Base-by-base conservation (phyloP, 35 echinoderm and acorn worm genomes). In the Ophioderma brevispina region DNA sequence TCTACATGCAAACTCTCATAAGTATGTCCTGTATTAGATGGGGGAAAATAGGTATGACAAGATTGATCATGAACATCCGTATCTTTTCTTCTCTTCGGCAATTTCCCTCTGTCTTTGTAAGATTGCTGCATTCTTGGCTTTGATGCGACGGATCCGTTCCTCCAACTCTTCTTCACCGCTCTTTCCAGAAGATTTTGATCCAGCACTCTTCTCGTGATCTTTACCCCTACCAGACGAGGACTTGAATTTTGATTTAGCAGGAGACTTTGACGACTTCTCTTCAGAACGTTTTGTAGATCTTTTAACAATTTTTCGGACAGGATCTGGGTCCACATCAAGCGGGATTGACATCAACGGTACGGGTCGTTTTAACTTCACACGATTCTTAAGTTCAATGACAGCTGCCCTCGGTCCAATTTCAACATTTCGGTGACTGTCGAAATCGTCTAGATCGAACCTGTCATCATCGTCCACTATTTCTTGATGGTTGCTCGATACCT, bases 61-160 rank as follows among this genome's bases (percentile, higher is more conserved):
- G 8, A 52, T 21, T 52, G 8, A 11, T 70, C 28, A 70, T 70
- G 59, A 70, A 0, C 35, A 89, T 35, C 91, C 91, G 84, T 90
- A 97, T 63, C 90, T 81, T 79, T 93, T 84, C 80, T 97, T 97
- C 70, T 97, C 95, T 63, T 86, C 87, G 76, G 93, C 91, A 50
- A 97, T 97, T 42, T 93, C 87, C 38, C 83, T 86, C 77, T 97
- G 91, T 39, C 91, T 85, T 52, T 93, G 81, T n/a, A 94, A n/a
- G 40, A 97, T 97, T 82, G 95, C 91, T 32, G 91, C 91, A 94
- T 97, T 97, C 38, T 93, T 90, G 34, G 77, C 88, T 40, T 93
- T 86, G 36, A 97, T 97, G 46, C 79, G 90, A 35, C 64, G 75
- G 33, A 97, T 97, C 39, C 70, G 93, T 36, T 85, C 95, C 21